phyloP scores from a whole-genome alignment of 1,140 invertebrate species.

The Ephestia elutella region DNA sequence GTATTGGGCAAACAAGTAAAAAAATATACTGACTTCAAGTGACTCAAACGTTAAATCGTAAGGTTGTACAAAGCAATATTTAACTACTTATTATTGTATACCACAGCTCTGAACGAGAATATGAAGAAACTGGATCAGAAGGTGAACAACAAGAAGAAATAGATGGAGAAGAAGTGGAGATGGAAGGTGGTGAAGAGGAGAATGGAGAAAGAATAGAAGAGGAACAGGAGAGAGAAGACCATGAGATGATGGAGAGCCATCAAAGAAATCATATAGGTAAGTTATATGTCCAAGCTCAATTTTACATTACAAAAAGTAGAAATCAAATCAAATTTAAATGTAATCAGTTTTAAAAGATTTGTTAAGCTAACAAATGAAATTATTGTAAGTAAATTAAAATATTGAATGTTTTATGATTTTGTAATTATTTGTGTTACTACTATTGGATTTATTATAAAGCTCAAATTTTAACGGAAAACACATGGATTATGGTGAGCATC shows the following conservation, averaged over 20 bases:
- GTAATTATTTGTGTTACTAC: too few relatives aligned
- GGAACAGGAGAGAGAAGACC: conserved; percentile 57
- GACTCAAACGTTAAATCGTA: too few relatives aligned
- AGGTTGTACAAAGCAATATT: background rate
- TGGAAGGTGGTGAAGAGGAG: conserved; percentile 78
- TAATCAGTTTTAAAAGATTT: background rate
- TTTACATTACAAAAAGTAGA: too few relatives aligned
- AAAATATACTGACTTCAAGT: too few relatives aligned
- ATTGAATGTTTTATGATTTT: too few relatives aligned
- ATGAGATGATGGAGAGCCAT: conserved; percentile 52
- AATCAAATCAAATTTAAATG: background rate
- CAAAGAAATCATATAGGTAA: conserved; percentile 67
- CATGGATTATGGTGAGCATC: background rate
- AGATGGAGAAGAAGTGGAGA: conserved; percentile 76
- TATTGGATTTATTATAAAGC: background rate
- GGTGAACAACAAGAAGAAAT: conserved; percentile 79
- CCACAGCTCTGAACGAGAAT: conserved; percentile 78
- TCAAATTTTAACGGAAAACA: background rate
- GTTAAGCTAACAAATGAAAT: background rate
- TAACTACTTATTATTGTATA: conserved; percentile 15
- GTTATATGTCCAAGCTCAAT: background rate
- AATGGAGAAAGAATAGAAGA: conserved; percentile 74
- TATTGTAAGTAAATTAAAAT: too few relatives aligned
- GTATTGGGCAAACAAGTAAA: too few relatives aligned
- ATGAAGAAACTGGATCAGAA: conserved; percentile 82